phyloP scores from a whole-genome alignment of 1,140 invertebrate genomes.

The Drosophila nikananu region DNA sequence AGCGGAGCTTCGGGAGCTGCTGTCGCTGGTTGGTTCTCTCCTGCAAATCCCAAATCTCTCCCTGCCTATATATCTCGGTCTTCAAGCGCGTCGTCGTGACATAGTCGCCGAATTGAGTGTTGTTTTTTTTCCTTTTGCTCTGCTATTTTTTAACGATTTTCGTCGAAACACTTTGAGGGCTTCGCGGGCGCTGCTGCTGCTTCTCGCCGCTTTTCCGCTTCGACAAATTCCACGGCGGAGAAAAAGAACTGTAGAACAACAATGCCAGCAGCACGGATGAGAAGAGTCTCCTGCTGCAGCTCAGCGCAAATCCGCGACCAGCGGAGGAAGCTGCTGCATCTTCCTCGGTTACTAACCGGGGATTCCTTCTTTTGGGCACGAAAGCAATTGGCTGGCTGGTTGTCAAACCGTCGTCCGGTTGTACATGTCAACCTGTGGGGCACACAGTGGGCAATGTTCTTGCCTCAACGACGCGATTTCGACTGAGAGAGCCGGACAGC shows the following conservation, averaged over 20 bases:
- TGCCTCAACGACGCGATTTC: constrained; percentile 64
- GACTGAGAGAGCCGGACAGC: constrained; percentile 65
- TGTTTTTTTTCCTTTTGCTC: constrained; percentile 5
- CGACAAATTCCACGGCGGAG: constrained; percentile 42
- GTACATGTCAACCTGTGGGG: constrained; percentile 57
- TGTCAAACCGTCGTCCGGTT: constrained; percentile 14
- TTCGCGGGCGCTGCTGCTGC: constrained; percentile 48
- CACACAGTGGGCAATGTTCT: constrained; percentile 39
- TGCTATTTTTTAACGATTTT: constrained; percentile 80
- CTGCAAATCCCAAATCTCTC: constrained; percentile 16
- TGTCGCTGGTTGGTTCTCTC: not conserved
- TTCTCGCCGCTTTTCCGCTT: constrained; percentile 39
- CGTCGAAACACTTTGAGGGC: constrained; percentile 64
- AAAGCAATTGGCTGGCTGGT: constrained; percentile 15
- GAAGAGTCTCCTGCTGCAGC: constrained; percentile 19
- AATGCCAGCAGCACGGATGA: constrained; percentile 9
- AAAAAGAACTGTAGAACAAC: constrained; percentile 42
- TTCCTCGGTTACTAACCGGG: constrained; percentile 4
- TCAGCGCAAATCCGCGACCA: constrained; percentile 19
- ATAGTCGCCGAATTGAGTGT: constrained; percentile 55
- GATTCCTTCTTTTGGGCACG: not conserved
- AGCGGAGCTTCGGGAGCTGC: not conserved
- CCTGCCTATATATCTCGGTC: constrained; percentile 15
- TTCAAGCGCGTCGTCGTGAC: constrained; percentile 64
- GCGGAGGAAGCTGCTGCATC: constrained; percentile 39